Conservation (phyloP, 2,888 invertebrate species). For the Nemotelus pantherinus region DNA sequence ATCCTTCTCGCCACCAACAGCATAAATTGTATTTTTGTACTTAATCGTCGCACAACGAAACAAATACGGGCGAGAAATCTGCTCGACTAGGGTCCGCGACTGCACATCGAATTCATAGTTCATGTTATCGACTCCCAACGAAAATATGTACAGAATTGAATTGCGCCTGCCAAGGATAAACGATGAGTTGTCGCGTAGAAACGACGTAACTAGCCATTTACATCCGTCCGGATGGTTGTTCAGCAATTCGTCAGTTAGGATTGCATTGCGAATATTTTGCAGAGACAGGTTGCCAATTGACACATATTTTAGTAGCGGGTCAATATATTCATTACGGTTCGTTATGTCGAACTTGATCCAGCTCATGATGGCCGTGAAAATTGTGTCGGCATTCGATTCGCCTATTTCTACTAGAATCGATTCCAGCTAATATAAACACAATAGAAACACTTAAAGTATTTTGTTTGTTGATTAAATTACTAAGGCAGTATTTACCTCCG, state of each 20-base stretch:
- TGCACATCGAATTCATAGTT: slow-evolving; percentile 35
- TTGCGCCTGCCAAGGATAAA: slow-evolving; percentile 19
- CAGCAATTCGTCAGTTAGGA: slow-evolving; percentile 24
- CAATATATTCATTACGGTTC: slow-evolving; percentile 16
- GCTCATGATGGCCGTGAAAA: slow-evolving; percentile 15
- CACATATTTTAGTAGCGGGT: slow-evolving; percentile 26
- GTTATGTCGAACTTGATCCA: slow-evolving; percentile 31
- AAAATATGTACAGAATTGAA: slow-evolving; percentile 17
- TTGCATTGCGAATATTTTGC: slow-evolving; percentile 7
- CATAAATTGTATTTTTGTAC: slow-evolving; percentile 12
- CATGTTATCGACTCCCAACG: slow-evolving; percentile 22
- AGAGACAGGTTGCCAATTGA: slow-evolving; percentile 1
- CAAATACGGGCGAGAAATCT: slow-evolving; percentile 8
- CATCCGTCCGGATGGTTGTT: slow-evolving; percentile 28
- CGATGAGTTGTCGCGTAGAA: slow-evolving; percentile 22
- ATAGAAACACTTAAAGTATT: not conserved
- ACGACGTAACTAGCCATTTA: slow-evolving; percentile 34
- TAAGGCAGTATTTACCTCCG: not conserved
- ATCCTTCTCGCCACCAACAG: slow-evolving; percentile 20
- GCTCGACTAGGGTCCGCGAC: not conserved
- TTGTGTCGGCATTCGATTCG: slow-evolving; percentile 16
- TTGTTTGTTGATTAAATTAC: no score
- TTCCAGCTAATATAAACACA: slow-evolving; percentile 15
- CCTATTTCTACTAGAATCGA: slow-evolving; percentile 14
- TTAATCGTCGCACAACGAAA: slow-evolving; percentile 32